A percentile compares a stretch with the other conserved stretches of the same genome.
Evolutionary conservation across 2,113 vertebrate genomes (phyloP).

Genomic region (Phainopepla nitens): DNA sequence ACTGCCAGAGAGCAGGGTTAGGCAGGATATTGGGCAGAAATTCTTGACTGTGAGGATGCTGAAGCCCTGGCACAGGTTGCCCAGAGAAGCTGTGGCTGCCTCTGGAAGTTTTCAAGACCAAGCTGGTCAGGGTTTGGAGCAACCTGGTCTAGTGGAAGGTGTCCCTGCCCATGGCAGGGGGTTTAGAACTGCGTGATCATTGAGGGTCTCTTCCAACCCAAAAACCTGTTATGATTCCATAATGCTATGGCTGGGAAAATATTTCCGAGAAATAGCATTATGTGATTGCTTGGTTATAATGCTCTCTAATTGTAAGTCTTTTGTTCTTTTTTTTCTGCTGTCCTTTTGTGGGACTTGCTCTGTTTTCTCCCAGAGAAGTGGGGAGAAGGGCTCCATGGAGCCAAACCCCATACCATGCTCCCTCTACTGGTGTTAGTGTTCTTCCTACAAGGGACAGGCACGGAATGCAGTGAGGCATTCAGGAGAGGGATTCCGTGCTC

Average conservation of each 20-base stretch:
- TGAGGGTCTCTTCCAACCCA: background rate
- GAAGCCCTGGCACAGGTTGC: background rate
- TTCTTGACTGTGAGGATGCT: background rate
- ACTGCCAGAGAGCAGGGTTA: background rate
- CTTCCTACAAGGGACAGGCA: background rate
- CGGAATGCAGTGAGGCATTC: fast-evolving
- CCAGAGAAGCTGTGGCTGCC: background rate
- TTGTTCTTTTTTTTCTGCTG: background rate
- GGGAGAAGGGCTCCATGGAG: fast-evolving
- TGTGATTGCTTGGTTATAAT: background rate
- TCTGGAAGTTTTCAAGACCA: background rate
- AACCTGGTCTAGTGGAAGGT: background rate
- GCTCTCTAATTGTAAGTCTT: fast-evolving
- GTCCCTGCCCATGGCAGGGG: background rate
- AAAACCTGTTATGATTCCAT: background rate
- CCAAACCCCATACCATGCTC: background rate
- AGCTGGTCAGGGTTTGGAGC: background rate
- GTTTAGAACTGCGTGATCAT: background rate
- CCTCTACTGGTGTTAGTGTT: constrained; percentile 12
- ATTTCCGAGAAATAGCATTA: background rate
- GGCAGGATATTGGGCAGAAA: background rate
- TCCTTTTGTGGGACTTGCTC: background rate
- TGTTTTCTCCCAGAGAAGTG: background rate
- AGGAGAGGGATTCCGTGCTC: background rate
- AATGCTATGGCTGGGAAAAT: background rate